Evolutionary conservation across 2,797 vertebrate species (phyloP), one percentile per base, ranked within the genome.

Genomic region (Delichon dasypus): DNA sequence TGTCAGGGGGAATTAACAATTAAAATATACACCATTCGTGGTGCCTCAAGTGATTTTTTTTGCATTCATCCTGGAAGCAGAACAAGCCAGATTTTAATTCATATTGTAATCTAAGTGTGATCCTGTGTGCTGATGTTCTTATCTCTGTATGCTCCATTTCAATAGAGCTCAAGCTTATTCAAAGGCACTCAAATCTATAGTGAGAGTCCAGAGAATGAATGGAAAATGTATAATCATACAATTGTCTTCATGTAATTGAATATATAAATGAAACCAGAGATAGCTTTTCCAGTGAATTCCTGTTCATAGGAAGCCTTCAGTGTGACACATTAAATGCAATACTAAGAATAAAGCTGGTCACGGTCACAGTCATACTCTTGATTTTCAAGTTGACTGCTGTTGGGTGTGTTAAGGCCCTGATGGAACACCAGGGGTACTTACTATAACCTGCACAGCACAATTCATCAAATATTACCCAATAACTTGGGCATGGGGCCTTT

Each of bases 21-120:
- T 93, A 87, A 89, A 86, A 71, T 6, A 0, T 67, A 85, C 25
- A 81, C 42, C 3, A 0, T 57, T 91, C 5, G 0, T 47, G 42
- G 60, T 90, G 53, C 77, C 84, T 94, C 55, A 10, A 93, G 71
- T 90, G 60, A 93, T 91, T 89, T 79, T 73, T 53, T 89, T 82
- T 94, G 32, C 67, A 85, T 87, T 73, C 77, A 90, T 67, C 26
- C 80, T 76, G 48, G 53, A 61, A 93, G 70, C 4, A 13, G 70
- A 94, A 90, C 53, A 80, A 83, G 48, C 1, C 11, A 17, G 14
- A 20, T 71, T 96, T 82, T 70, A 70, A 85, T 77, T 82, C 83
- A 73, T 38, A 13, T 25, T 58, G 30, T 76, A 76, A 86, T 88
- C 89, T 70, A 65, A 84, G 70, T 13, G 4, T 66, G 50, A 95